Conservation (phyloP, 2,888 invertebrate genomes). For the Lathronympha strigana region DNA sequence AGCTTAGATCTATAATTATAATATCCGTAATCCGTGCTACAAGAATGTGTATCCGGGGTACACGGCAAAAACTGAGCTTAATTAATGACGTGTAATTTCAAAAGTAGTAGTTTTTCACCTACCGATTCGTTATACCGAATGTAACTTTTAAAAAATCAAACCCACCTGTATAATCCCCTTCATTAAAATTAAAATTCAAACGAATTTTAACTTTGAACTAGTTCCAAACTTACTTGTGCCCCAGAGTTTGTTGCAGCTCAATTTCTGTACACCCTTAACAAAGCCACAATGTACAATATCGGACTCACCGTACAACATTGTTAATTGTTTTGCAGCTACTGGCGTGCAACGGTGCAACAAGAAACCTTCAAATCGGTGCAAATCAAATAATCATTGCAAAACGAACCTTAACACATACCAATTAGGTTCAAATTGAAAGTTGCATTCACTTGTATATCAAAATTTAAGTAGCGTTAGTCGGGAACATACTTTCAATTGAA, state of each 20-base stretch:
- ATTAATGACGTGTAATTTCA: too few species aligned
- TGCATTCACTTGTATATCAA: not conserved
- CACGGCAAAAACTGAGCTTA: too few species aligned
- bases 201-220: not conserved
- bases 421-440: not conserved
- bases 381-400: not conserved
- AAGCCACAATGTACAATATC: not conserved
- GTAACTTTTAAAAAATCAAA: too few species aligned
- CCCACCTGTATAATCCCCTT: not conserved
- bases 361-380: not conserved
- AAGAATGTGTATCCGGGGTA: too few species aligned
- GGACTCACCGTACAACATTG: conserved; percentile 17
- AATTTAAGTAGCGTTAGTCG: not conserved
- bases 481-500: not conserved
- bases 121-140: too few species aligned
- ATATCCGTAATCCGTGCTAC: too few species aligned
- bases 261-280: not conserved
- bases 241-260: not conserved
- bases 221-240: not conserved
- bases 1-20: too few species aligned
- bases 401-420: not conserved
- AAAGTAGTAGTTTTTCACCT: too few species aligned
- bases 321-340: conserved; percentile 22
- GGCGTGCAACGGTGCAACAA: conserved; percentile 7
- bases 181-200: not conserved